phyloP scores from a whole-genome alignment of 2,888 invertebrate species.

The Aphodius granarius region DNA sequence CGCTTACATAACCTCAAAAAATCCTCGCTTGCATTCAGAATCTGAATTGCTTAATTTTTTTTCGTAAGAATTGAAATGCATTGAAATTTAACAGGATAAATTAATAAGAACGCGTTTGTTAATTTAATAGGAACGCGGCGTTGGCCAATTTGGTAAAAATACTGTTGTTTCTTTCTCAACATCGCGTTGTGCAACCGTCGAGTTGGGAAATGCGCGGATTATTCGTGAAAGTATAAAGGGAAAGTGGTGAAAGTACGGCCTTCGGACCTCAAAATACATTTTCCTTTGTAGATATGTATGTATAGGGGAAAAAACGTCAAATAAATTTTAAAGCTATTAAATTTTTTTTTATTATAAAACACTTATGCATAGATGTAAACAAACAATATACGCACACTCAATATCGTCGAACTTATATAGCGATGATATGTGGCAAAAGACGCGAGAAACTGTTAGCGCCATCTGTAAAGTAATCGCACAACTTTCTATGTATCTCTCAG shows the following conservation, averaged over 20 bases:
- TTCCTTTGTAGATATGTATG: neutral
- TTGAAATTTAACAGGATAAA: neutral
- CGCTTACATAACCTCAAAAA: neutral
- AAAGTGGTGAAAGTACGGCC: slow-evolving; percentile 12
- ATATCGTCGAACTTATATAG: no score
- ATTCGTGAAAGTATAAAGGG: slow-evolving; percentile 9
- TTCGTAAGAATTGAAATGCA: neutral
- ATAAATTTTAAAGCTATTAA: no score
- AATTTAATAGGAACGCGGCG: neutral
- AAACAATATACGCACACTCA: no score
- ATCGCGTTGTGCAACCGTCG: neutral
- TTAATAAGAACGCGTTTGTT: slow-evolving; percentile 2
- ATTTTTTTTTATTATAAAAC: no score
- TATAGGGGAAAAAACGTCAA: neutral
- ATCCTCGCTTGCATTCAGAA: neutral
- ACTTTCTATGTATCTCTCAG: no score
- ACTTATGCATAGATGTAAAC: no score
- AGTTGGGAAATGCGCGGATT: neutral
- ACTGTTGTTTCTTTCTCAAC: neutral
- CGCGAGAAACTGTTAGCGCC: no score
- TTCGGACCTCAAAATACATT: neutral
- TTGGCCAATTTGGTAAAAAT: slow-evolving; percentile 2
- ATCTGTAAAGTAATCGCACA: no score
- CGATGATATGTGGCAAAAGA: no score
- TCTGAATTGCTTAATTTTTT: neutral